Evolutionary conservation across 2,797 vertebrate genomes (phyloP).

Genomic region (Mormyrus proboscirostris): DNA sequence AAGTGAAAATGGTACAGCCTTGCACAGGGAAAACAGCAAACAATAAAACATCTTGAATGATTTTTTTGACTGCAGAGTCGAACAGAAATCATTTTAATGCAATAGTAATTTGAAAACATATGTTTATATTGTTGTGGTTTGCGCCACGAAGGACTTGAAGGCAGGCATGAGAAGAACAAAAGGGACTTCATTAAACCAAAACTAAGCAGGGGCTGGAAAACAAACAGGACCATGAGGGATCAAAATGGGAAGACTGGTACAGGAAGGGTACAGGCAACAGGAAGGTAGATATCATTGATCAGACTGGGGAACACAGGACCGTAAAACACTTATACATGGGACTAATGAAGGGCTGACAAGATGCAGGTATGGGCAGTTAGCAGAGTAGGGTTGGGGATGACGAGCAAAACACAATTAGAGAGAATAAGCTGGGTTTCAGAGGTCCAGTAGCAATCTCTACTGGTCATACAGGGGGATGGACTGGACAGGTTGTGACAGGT

Average conservation of each 20-base stretch:
- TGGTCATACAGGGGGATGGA: background rate
- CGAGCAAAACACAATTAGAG: background rate
- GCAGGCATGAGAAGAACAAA: background rate
- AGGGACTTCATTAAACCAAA: background rate
- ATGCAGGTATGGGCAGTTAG: background rate
- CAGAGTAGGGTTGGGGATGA: background rate
- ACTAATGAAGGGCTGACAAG: background rate
- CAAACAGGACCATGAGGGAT: background rate
- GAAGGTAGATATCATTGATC: background rate
- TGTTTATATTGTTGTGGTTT: background rate
- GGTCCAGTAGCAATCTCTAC: background rate
- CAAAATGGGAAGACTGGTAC: background rate
- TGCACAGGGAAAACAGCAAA: background rate
- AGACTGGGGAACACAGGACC: background rate
- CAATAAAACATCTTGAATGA: background rate
- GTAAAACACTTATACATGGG: background rate
- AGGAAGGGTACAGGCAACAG: background rate
- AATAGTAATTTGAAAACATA: background rate
- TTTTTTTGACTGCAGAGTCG: background rate
- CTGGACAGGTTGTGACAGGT: background rate
- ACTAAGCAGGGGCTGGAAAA: background rate
- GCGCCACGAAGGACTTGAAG: background rate
- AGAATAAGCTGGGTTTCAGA: background rate
- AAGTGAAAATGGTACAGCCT: background rate
- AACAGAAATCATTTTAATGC: background rate